These are phyloP conservation scores for Thysanoteuthis rhombus DNA, from an alignment of 2,888 invertebrate species.

Conservation along the genomic window DNA sequence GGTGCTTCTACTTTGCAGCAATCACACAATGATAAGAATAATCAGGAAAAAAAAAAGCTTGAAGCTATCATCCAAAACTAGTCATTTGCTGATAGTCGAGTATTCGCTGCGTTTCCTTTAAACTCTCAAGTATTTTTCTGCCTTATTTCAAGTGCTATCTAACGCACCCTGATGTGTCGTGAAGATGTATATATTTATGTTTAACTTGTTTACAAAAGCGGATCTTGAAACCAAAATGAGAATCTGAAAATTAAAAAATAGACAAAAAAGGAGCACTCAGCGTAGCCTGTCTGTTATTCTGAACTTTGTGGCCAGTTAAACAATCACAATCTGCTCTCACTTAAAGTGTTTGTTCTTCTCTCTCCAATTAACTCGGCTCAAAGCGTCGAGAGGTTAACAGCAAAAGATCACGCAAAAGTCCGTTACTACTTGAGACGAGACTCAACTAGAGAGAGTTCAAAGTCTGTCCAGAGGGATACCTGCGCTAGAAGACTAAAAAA, in stretches of 20 bases:
- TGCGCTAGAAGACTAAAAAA: not conserved
- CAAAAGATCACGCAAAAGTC: not conserved
- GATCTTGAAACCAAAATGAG: not conserved
- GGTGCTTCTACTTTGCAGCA: too few species aligned
- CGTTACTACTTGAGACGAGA: slow-evolving; percentile 12
- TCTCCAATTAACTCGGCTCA: not conserved
- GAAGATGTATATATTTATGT: not conserved
- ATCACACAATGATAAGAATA: too few species aligned
- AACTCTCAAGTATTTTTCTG: not conserved
- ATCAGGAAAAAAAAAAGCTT: not conserved
- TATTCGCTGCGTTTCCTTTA: not conserved
- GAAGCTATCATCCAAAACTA: not conserved
- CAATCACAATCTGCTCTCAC: not conserved
- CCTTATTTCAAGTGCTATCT: not conserved
- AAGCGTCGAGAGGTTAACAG: not conserved
- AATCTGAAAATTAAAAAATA: not conserved
- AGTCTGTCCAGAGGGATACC: not conserved
- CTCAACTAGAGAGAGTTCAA: not conserved
- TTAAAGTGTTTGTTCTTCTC: not conserved
- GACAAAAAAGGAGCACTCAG: not conserved
- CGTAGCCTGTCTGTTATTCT: not conserved
- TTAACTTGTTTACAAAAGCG: not conserved
- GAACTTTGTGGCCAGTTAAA: slow-evolving; percentile 12
- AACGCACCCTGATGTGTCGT: not conserved
- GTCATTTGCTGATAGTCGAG: not conserved